A percentile compares a stretch with the other conserved stretches of the same genome.
Evolutionary conservation across 2,888 invertebrate species (phyloP).

Genomic region (Aphidius colemani): DNA sequence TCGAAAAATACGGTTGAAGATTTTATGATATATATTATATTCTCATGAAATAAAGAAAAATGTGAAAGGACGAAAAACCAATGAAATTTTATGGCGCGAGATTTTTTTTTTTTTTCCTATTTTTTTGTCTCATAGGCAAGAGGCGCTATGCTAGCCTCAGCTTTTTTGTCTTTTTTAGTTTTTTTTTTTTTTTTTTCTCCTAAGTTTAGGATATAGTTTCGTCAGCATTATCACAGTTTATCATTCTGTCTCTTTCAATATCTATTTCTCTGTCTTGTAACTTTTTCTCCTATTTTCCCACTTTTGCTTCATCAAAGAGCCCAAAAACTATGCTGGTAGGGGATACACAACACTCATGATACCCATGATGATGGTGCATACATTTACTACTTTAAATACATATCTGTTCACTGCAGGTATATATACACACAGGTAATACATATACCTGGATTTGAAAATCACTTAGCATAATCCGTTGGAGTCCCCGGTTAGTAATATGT

Average conservation of each 20-base stretch:
- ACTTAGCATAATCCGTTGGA: slow-evolving; percentile 56
- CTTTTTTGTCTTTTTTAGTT: slow-evolving; percentile 1
- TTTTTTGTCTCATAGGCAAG: slow-evolving; percentile 7
- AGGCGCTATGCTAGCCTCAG: not conserved
- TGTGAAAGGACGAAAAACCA: not conserved
- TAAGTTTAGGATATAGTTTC: not conserved
- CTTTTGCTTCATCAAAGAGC: not conserved
- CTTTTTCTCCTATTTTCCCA: slow-evolving; percentile 4
- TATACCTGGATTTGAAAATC: slow-evolving; percentile 41
- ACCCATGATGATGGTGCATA: too few species aligned
- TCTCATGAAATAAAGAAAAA: slow-evolving; percentile 6
- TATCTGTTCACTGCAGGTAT: too few species aligned
- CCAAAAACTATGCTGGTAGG: too few species aligned
- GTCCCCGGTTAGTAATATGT: slow-evolving; percentile 22
- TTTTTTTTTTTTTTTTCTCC: not conserved
- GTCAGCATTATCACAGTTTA: not conserved
- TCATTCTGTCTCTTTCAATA: slow-evolving; percentile 16
- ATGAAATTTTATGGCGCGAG: slow-evolving; percentile 4
- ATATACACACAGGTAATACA: slow-evolving; percentile 3
- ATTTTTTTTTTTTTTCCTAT: slow-evolving; percentile 2
- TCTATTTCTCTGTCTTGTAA: slow-evolving; percentile 5
- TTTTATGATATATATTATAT: too few species aligned
- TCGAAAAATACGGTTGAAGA: not conserved
- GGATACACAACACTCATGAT: too few species aligned
- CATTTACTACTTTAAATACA: too few species aligned